These are phyloP conservation scores for Metopolophium dirhodum DNA, from an alignment of 1,140 invertebrate species.

Conservation along the genomic window DNA sequence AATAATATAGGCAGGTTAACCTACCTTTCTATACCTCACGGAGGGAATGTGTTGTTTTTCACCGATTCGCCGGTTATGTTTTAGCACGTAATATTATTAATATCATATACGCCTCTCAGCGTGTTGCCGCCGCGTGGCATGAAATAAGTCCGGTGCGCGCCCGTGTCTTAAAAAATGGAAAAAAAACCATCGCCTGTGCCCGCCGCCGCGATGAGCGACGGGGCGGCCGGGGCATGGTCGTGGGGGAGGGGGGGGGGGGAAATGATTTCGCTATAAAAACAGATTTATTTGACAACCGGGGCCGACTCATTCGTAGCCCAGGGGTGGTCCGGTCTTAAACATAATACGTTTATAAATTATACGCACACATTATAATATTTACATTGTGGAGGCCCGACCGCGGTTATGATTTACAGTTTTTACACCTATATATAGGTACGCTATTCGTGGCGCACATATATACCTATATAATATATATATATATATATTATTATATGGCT, in stretches of 20 bases:
- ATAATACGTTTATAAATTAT: constrained; percentile 57
- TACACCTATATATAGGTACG: constrained; percentile 36
- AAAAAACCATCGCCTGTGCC: neutral
- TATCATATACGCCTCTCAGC: neutral
- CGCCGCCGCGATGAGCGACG: neutral
- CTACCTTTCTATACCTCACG: neutral
- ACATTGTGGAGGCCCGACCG: constrained; percentile 37
- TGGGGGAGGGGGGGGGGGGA: neutral
- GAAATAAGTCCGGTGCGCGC: neutral
- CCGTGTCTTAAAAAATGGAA: neutral
- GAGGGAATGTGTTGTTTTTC: neutral
- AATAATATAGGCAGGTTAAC: neutral
- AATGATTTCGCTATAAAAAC: constrained; percentile 54
- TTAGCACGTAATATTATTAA: neutral
- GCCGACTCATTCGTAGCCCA: constrained; percentile 36
- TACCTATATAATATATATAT: neutral
- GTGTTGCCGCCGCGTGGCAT: neutral
- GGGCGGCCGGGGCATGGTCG: neutral
- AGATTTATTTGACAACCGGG: constrained; percentile 53
- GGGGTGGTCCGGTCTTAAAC: constrained; percentile 55
- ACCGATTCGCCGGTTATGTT: neutral
- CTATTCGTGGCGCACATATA: neutral
- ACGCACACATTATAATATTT: constrained; percentile 33
- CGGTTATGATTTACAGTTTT: constrained; percentile 49
- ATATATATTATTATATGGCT: too few relatives aligned